Evolutionary conservation across 1,140 invertebrate species (phyloP), one percentile per base, ranked within the genome.

Genomic region (Planococcus citri): DNA sequence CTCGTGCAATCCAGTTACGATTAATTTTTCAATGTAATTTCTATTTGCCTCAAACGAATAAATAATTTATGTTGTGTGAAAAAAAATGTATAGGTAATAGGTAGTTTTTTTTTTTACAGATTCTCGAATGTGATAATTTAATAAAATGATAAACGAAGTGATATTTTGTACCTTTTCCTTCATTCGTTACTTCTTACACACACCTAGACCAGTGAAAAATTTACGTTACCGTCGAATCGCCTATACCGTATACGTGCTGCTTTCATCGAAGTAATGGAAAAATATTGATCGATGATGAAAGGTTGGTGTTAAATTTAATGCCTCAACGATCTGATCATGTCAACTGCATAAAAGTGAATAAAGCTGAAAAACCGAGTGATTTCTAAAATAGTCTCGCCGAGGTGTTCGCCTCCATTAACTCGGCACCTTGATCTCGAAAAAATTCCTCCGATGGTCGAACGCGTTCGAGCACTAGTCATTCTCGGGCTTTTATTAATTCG

Each of bases 291-390:
- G 60, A 64, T 64, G 60, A 64, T 64, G 25, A 64, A 64, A 64
- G 60, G 60, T 64, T 64, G 60, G 60, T 64, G 60, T 64, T 64
- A 64, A 64, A 64, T 64, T 64, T 64, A 64, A 64, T 64, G 60
- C 60, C 60, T 9, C 22, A 24, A 64, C 25, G 21, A 64, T 64
- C 25, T 20, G 60, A 22, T 27, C 60, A 27, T 64, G 25, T 64
- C 41, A 27, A 64, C 60, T 25, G 22, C 10, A 64, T 64, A 51
- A 51, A 51, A n/a, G 12, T 20, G 17, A 58, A 22, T 58, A n/a
- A 58, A 22, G 60, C 17, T 20, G 60, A 64, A 64, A 64, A 64
- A 64, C 9, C 24, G 24, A 64, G 60, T 24, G 60, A 64, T 64
- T 22, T 24, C 60, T 64, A 64, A 64, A 64, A 2, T 64, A 10